Base-by-base conservation (phyloP, 2,888 invertebrate genomes). In the Clanis bilineata region DNA sequence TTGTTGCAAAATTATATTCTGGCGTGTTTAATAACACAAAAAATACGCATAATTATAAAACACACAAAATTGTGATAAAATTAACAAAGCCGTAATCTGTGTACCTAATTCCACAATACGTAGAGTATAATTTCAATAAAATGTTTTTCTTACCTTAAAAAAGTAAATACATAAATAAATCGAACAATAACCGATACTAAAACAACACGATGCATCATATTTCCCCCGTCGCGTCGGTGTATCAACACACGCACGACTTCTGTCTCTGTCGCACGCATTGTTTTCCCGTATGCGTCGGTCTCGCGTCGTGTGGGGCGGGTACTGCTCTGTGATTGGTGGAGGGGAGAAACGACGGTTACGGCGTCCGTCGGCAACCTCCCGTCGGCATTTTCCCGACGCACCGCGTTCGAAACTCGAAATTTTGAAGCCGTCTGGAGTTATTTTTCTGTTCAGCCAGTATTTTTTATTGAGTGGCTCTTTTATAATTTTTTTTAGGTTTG, bases 171-270 rank as follows among this genome's bases (percentile, higher is more conserved):
- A 81, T 86, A 86, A 85, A 86, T 85, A 88, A 80, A 88, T 85
- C 82, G 85, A 86, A 88, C 77, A 84, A 86, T 83, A 85, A 87
- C 84, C 82, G 86, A 89, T 90, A 88, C 82, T 88, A 85, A 88
- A 89, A 90, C 88, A 90, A 87, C 88, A 86, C 83, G 84, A 89
- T 91, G 91, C 90, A 91, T 90, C 90, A 88, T 89, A 88, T 86
- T 90, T 86, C 88, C 83, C 86, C 85, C 83, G 79, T 78, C 77
- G 72, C 83, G 79, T 78, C 77, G 72, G 79, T 84, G 83, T 82
- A 84, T 51, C 44, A 51, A 51, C 51, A 51, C 51, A 32, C 51
- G 51, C 51, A 51, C 32, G 18, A 21, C 18, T 51, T 32, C 18
- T 32, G 18, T 51, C 32, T 51, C 32, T 32, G 18, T 32, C 32